These are phyloP conservation scores for Papilio polyxenes DNA, from an alignment of 1,140 invertebrate genomes.

Conservation along the genomic window DNA sequence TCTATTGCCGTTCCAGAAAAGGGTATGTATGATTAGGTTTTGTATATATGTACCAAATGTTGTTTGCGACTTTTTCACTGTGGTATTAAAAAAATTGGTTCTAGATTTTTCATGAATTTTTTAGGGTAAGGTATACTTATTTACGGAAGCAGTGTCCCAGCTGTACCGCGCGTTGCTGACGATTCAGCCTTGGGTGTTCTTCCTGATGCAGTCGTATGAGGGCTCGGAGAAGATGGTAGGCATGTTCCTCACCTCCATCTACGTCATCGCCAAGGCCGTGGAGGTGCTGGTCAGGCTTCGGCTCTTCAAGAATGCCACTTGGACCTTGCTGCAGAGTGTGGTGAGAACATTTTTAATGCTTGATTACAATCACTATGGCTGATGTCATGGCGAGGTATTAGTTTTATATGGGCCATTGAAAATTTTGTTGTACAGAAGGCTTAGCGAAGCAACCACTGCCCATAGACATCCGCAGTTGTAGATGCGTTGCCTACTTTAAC, in stretches of 20 bases:
- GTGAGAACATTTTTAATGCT: constrained; percentile 79
- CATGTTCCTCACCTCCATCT: constrained; percentile 88
- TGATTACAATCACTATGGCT: too few species aligned
- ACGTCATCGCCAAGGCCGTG: constrained; percentile 89
- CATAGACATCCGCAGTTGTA: too few species aligned
- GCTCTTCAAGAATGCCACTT: constrained; percentile 85
- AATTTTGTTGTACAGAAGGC: too few species aligned
- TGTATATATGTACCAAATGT: too few species aligned
- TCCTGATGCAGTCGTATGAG: constrained; percentile 88
- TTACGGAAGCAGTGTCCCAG: constrained; percentile 91
- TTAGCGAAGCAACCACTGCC: too few species aligned
- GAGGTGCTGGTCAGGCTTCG: constrained; percentile 85
- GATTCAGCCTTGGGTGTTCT: constrained; percentile 93
- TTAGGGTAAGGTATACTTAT: constrained; percentile 93
- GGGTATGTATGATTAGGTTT: constrained; percentile 75
- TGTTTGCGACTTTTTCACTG: too few species aligned
- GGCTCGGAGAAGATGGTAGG: constrained; percentile 89
- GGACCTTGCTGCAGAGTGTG: constrained; percentile 88
- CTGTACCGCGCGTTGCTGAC: constrained; percentile 90
- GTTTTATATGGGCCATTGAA: too few species aligned
- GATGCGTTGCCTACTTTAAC: too few species aligned
- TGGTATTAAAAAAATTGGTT: too few species aligned
- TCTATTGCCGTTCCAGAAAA: constrained; percentile 88
- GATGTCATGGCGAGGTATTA: too few species aligned
- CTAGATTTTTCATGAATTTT: too few species aligned